Percentiles rank a stretch among this genome's conserved stretches.
phyloP scores from a whole-genome alignment of 2,797 vertebrate genomes.

The Lagorchestes hirsutus region DNA sequence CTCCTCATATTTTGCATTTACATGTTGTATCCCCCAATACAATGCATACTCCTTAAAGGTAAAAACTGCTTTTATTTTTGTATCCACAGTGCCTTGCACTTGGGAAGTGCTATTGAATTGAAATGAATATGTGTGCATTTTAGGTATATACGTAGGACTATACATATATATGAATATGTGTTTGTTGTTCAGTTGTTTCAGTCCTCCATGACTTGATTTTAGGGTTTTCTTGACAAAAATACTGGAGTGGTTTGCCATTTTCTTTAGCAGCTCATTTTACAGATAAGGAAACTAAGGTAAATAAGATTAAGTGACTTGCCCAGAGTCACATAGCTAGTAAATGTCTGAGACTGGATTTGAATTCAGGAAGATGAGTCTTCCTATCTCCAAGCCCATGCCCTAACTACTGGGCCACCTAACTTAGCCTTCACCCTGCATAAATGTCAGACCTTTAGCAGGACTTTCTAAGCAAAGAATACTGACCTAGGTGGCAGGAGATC shows the following conservation, averaged over 20 bases:
- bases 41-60: background rate
- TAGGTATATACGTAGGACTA: no score
- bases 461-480: background rate
- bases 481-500: background rate
- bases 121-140: background rate
- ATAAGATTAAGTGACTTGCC: background rate
- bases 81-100: background rate
- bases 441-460: conserved; percentile 1
- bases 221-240: background rate
- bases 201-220: background rate
- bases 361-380: background rate
- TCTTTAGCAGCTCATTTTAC: background rate
- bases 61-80: background rate
- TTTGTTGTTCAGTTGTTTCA: background rate
- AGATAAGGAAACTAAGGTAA: background rate
- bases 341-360: background rate
- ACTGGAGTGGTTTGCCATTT: background rate
- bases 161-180: background rate
- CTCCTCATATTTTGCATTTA: background rate
- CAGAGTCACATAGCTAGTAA: background rate
- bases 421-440: background rate
- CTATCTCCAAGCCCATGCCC: background rate
- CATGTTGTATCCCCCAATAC: background rate
- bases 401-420: background rate
- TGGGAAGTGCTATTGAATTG: background rate